Evolutionary conservation across 1,140 invertebrate species (phyloP).

Genomic region (Drosophila fuyamai): DNA sequence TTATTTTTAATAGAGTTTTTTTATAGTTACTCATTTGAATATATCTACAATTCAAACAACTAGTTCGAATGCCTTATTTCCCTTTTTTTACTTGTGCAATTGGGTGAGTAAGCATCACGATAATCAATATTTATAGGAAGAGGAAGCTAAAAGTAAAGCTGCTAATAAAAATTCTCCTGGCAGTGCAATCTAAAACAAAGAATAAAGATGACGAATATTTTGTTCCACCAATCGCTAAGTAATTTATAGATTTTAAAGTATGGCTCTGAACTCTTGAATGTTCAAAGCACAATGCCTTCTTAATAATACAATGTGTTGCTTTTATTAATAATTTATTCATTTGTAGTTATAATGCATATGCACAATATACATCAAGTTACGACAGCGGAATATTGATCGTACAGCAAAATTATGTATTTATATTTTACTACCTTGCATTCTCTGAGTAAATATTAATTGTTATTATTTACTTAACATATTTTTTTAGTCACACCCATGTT

Average conservation of each 20-base stretch:
- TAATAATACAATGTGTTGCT: slow-evolving; percentile 7
- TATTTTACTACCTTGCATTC: neutral
- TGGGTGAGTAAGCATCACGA: neutral
- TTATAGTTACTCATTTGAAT: slow-evolving; percentile 1
- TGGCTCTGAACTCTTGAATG: neutral
- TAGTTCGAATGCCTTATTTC: slow-evolving; percentile 4
- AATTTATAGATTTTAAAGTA: slow-evolving; percentile 20
- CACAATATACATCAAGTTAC: neutral
- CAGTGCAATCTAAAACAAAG: too few relatives aligned
- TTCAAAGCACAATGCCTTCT: neutral
- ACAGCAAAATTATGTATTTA: neutral
- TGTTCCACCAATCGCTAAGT: neutral
- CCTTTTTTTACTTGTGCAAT: slow-evolving; percentile 11
- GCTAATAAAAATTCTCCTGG: neutral
- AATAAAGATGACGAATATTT: slow-evolving; percentile 6
- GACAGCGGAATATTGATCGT: slow-evolving; percentile 7
- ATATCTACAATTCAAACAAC: slow-evolving; percentile 6
- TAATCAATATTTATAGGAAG: slow-evolving; percentile 17
- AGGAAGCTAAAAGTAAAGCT: neutral
- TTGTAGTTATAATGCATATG: slow-evolving; percentile 10
- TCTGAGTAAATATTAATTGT: slow-evolving; percentile 1
- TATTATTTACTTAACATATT: neutral
- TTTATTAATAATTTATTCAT: neutral
- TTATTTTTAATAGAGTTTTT: slow-evolving; percentile 31
- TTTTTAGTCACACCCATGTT: neutral